Conservation (phyloP, 2,797 vertebrate genomes). For the Dermochelys coriacea region DNA sequence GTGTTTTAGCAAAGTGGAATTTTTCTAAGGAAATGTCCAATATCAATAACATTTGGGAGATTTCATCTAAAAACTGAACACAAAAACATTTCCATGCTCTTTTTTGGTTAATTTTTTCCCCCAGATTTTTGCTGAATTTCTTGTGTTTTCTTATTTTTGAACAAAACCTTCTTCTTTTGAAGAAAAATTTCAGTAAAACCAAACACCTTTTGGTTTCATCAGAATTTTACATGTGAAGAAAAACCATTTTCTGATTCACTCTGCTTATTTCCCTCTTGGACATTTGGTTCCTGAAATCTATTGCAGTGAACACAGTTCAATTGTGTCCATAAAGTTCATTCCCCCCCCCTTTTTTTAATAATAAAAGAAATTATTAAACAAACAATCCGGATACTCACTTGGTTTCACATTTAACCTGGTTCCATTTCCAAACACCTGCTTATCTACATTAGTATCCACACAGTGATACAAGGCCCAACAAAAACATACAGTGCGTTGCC, state of each 20-base stretch:
- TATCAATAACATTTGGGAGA: not conserved
- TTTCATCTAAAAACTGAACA: not conserved
- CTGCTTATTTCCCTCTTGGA: not conserved
- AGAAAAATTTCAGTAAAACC: not conserved
- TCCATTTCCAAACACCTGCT: slow-evolving; percentile 69
- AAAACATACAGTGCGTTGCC: slow-evolving; percentile 13
- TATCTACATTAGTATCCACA: slow-evolving; percentile 75
- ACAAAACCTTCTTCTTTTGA: not conserved
- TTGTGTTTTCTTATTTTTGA: not conserved
- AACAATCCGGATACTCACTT: slow-evolving; percentile 72
- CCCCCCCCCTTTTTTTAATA: too few species aligned
- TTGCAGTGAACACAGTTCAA: not conserved
- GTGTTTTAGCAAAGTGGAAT: not conserved
- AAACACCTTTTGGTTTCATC: not conserved
- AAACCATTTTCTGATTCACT: not conserved
- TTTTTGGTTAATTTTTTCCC: too few species aligned
- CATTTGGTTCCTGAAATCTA: not conserved
- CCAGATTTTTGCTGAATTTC: not conserved
- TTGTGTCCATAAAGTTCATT: not conserved
- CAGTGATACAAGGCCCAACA: slow-evolving; percentile 68
- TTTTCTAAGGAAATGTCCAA: not conserved
- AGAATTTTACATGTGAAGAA: not conserved
- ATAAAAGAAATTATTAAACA: not conserved
- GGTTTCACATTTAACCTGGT: slow-evolving; percentile 76
- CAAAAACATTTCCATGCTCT: too few species aligned